phyloP scores from a whole-genome alignment of 2,113 vertebrate genomes.

The Parus major region DNA sequence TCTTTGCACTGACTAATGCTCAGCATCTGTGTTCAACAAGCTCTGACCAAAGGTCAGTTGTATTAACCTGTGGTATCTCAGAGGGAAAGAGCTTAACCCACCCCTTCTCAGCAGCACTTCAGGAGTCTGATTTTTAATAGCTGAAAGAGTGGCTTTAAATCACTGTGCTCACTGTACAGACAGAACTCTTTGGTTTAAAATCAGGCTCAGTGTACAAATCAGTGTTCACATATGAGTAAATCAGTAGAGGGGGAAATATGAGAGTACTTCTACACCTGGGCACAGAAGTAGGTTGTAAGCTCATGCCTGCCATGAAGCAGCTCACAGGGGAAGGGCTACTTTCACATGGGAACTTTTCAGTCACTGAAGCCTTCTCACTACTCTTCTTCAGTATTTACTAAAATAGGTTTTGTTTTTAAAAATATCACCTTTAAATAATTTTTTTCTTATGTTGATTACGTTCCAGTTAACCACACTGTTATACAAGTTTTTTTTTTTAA shows the following conservation, averaged over 20 bases:
- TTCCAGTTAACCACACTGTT: background rate
- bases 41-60: background rate
- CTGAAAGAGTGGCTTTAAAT: background rate
- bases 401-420: background rate
- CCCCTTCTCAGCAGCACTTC: background rate
- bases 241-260: background rate
- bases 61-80: background rate
- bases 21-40: accelerated
- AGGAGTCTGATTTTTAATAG: background rate
- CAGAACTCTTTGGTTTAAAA: background rate
- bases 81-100: background rate
- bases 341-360: background rate
- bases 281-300: background rate
- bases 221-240: background rate
- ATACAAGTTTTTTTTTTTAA: background rate
- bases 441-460: background rate
- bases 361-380: background rate
- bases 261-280: background rate
- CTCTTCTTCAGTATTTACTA: background rate
- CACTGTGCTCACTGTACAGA: background rate
- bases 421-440: background rate
- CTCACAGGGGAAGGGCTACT: background rate
- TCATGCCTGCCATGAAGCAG: accelerated
- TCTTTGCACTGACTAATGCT: background rate
- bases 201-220: background rate